phyloP scores from a whole-genome alignment of 2,888 invertebrate genomes.

The Dryococelus australis region DNA sequence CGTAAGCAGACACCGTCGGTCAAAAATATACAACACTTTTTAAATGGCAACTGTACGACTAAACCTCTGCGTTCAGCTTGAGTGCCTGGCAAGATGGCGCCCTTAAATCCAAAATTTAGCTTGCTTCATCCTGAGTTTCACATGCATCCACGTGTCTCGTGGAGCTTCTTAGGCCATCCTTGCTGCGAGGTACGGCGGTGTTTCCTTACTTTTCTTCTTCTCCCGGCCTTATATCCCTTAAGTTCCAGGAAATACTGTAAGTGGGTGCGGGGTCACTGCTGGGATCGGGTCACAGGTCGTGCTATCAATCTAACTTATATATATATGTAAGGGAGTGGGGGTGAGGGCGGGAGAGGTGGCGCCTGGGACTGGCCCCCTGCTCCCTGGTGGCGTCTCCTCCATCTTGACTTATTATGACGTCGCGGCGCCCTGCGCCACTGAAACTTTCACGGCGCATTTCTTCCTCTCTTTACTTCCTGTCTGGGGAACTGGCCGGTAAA shows the following conservation, averaged over 20 bases:
- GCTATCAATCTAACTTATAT: constrained; percentile 16
- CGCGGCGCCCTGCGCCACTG: background rate
- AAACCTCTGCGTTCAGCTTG: too few species aligned
- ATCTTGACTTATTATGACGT: constrained; percentile 16
- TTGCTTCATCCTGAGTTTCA: too few species aligned
- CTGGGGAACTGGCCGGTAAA: background rate
- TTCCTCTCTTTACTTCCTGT: background rate
- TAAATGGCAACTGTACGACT: too few species aligned
- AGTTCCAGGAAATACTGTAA: constrained; percentile 16
- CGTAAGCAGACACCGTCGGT: too few species aligned
- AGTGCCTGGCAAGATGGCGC: too few species aligned
- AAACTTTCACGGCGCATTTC: constrained; percentile 16
- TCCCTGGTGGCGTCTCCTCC: background rate
- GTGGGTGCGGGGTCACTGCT: constrained; percentile 12
- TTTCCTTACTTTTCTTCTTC: background rate
- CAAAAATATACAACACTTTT: too few species aligned
- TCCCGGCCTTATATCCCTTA: background rate
- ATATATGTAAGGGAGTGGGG: background rate
- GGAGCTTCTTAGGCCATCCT: background rate
- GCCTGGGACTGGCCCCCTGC: background rate
- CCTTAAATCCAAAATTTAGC: too few species aligned
- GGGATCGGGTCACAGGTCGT: constrained; percentile 1
- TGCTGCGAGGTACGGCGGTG: background rate
- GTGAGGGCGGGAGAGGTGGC: background rate
- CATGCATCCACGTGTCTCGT: background rate